Base-by-base conservation (phyloP, 1,140 invertebrate genomes). In the Nixonia krombeini region DNA sequence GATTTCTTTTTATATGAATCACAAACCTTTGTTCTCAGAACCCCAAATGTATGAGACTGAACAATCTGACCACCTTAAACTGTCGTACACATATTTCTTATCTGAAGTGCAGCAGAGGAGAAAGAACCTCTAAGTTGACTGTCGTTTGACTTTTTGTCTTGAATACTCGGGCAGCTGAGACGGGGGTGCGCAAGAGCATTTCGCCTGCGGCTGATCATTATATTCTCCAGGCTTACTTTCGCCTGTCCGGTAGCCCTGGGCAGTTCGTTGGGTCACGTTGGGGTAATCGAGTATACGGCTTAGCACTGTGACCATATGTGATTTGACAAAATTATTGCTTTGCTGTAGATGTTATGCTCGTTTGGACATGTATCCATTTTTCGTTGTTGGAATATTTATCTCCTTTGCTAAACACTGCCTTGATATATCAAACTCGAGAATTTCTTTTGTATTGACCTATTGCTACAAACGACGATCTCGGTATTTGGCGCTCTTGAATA, bases 301-400 rank as follows among this genome's bases (percentile, higher is more conserved):
- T 69, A 63, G 63, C 35, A 52, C 47, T 38, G 41, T 63, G 59
- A 64, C 66, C 66, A 70, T 70, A 70, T 59, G 66, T 31, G 66
- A 70, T 59, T 64, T 55, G 53, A 59, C 59, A 35, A 52, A 70
- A 69, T 69, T 69, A 69, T 69, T 63, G 65, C 58, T 56, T 21
- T 21, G 21, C 37, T 31, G 45, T 13, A 41, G 51, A 67, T 61
- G 50, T 57, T 68, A 53, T 52, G 35, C 38, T 45, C 55, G 55
- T 40, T 56, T 55, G 47, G 41, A 62, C 51, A 68, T 62, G 65
- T 46, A 52, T 68, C 47, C 47, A 68, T 68, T 68, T 68, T 68
- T 62, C 31, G 38, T 61, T 37, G n/a, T 29, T 57, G 35, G 29
- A 38, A 35, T 23, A 69, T 63, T 55, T 55, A 69, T 69, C 52